phyloP scores from a whole-genome alignment of 1,140 invertebrate species.

The Drosophila tsacasi region DNA sequence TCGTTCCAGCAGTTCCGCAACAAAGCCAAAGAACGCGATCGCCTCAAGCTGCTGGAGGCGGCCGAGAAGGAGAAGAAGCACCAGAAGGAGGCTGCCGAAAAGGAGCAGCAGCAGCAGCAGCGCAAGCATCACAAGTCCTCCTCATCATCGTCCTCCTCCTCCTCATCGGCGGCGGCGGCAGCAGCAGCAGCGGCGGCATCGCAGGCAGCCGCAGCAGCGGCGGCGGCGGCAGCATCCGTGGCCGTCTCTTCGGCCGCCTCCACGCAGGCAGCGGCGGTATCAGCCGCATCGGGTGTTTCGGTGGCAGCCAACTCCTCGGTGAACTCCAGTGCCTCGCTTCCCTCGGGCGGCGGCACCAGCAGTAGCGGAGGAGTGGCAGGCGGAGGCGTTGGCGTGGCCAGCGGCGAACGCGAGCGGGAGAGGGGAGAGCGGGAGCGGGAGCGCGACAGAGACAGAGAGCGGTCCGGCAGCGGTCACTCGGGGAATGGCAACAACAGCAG shows the following conservation, averaged over 20 bases:
- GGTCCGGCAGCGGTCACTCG: conserved; percentile 45
- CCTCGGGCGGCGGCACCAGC: conserved; percentile 5
- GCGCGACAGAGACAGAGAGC: conserved; percentile 23
- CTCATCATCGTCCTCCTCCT: conserved; percentile 54
- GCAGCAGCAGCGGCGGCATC: conserved; percentile 7
- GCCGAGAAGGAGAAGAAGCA: conserved; percentile 94
- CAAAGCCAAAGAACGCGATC: conserved; percentile 97
- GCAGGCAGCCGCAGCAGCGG: conserved; percentile 19
- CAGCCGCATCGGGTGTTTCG: background rate
- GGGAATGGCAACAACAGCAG: conserved; percentile 57
- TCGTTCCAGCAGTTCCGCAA: conserved; percentile 95
- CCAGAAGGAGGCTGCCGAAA: conserved; percentile 91
- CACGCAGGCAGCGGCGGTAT: conserved; percentile 13
- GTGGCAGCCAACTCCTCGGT: conserved; percentile 85
- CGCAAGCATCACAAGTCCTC: conserved; percentile 87
- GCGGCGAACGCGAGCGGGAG: conserved; percentile 41
- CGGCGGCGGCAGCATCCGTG: conserved; percentile 85
- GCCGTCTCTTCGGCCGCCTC: conserved; percentile 11
- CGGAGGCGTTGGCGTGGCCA: conserved; percentile 7
- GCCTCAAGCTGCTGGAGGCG: conserved; percentile 93
- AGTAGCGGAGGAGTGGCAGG: conserved; percentile 6
- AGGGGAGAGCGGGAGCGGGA: conserved; percentile 32
- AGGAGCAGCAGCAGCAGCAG: conserved; percentile 76
- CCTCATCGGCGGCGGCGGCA: conserved; percentile 51
- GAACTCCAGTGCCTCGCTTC: conserved; percentile 1